Percentiles rank a stretch among this genome's conserved stretches.
Conservation (phyloP, 1,140 invertebrate genomes). For the Cydia fagiglandana region DNA sequence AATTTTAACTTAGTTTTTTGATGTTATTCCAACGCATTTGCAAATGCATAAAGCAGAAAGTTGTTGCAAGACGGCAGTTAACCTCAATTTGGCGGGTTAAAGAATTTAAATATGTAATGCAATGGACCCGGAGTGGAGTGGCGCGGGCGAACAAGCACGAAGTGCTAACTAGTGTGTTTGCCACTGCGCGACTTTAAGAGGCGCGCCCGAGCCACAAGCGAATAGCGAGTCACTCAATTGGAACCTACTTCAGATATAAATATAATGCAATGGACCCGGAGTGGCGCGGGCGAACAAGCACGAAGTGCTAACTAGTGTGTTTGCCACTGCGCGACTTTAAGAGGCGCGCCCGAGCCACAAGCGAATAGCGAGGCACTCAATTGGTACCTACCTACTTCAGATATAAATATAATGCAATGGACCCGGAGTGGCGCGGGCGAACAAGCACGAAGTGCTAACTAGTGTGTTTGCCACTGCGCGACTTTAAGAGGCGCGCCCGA, state of each 20-base stretch:
- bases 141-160: conserved; percentile 38
- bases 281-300: too few relatives aligned
- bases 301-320: too few relatives aligned
- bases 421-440: too few relatives aligned
- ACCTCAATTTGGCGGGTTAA: conserved; percentile 41
- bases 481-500: too few relatives aligned
- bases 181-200: conserved; percentile 35
- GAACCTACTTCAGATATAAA: conserved; percentile 31
- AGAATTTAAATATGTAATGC: conserved; percentile 43
- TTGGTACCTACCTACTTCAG: neutral
- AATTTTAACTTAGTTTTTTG: conserved; percentile 27
- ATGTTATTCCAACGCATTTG: conserved; percentile 1
- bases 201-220: conserved; percentile 12
- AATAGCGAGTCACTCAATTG: neutral
- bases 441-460: too few relatives aligned
- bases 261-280: too few relatives aligned
- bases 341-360: too few relatives aligned
- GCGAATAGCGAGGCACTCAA: too few relatives aligned
- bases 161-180: conserved; percentile 44
- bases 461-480: too few relatives aligned
- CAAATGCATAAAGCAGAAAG: conserved; percentile 1
- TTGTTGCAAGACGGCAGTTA: conserved; percentile 32
- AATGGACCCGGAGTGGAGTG: conserved; percentile 35
- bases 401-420: conserved; percentile 19
- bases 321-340: too few relatives aligned